Base-by-base conservation (phyloP, 2,113 vertebrate species). In the Bombycilla garrulus region DNA sequence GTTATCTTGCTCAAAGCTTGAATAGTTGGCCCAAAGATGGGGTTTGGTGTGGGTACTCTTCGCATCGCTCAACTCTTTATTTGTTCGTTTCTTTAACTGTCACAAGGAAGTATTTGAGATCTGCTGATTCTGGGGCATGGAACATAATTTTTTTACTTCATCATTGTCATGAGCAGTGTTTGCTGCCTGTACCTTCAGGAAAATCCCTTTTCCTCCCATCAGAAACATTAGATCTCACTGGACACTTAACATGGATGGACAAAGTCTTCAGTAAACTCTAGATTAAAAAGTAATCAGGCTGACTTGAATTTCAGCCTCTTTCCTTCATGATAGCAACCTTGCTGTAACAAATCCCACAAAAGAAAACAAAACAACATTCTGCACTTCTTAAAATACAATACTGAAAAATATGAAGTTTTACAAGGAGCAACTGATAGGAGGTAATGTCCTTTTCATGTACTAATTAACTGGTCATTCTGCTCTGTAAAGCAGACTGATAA, bases 281-380 rank as follows among this genome's bases (percentile, higher is more conserved):
- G 38, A 58, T n/a, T 66, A 47, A 88, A 74, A 90, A 90, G 53
- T 62, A 66, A 90, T 71, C 70, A 72, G 42, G 14, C 18, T 89
- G 44, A 24, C 10, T 57, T 58, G 47, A 80, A 65, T 73, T 81
- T 81, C 47, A 66, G 60, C 33, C 28, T 91, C 42, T 36, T 66
- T 53, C 16, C 42, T 81, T 74, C 38, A 23, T 42, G 38, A 69
- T 3, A 67, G 77, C 25, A 83, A 54, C 20, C 13, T 47, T 71
- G 48, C 19, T 72, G 26, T 76, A 77, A 77, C 26, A 95, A 73
- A 80, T 26, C n/a, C 44, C 31, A 47, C 7, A 67, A 64, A 85
- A 90, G 24, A 61, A 88, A 92, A 57, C 16, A 61, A 35, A 92
- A 56, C 6, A 86, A 54, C 15, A 15, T 53, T 57, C 56, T 53